A percentile compares a stretch with the other conserved stretches of the same genome.
Evolutionary conservation across 1,140 invertebrate species (phyloP).

Genomic region (Armadillidium nasatum): DNA sequence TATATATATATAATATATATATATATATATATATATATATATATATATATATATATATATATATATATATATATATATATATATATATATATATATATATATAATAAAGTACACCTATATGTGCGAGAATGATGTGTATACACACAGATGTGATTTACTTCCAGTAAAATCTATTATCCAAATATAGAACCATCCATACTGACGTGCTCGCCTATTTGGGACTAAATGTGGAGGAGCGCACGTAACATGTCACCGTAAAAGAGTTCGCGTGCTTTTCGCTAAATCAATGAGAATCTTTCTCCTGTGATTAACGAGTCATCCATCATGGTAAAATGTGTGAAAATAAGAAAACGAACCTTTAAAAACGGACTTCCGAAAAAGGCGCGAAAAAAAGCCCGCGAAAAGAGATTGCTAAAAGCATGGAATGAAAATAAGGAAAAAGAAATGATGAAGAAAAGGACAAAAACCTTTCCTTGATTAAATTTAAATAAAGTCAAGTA

Average conservation of each 20-base stretch:
- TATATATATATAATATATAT: no score
- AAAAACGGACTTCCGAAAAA: background rate
- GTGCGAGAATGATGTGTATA: no score
- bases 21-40: constrained; percentile 12
- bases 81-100: background rate
- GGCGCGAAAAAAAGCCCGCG: no score
- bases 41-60: constrained; percentile 23
- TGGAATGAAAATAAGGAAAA: no score
- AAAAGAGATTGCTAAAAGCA: no score
- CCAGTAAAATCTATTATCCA: no score
- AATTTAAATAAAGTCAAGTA: no score
- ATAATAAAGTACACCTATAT: background rate
- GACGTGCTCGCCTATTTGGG: background rate
- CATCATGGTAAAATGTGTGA: background rate
- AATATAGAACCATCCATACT: background rate
- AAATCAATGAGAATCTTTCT: background rate
- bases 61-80: constrained; percentile 23
- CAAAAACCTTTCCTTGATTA: no score
- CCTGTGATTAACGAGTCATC: background rate
- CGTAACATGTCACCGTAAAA: background rate
- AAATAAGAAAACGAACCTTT: background rate
- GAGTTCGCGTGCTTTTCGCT: background rate
- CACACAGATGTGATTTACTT: no score
- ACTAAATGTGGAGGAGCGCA: background rate
- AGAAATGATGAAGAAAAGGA: no score